Conservation (phyloP, 2,797 vertebrate genomes). For the Cottoperca gobio region DNA sequence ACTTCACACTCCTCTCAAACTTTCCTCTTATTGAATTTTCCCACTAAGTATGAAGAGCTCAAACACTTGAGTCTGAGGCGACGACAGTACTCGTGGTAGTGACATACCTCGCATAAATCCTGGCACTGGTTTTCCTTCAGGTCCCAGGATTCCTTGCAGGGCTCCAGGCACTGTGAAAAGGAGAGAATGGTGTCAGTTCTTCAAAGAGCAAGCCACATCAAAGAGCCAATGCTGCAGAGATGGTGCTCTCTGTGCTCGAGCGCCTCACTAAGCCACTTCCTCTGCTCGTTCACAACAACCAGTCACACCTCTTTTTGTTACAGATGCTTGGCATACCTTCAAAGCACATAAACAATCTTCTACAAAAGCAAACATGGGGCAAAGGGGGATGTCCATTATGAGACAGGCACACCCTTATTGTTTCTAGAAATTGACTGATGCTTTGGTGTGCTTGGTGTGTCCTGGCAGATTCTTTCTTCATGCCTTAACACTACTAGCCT, state of each 20-base stretch:
- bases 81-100: conserved; percentile 51
- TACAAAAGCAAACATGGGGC: conserved; percentile 55
- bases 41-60: conserved; percentile 54
- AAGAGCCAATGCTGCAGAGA: conserved; percentile 64
- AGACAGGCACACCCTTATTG: conserved; percentile 38
- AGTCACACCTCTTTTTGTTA: conserved; percentile 55
- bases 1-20: conserved; percentile 72
- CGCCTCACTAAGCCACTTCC: conserved; percentile 64
- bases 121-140: conserved; percentile 93
- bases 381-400: conserved; percentile 23
- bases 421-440: conserved; percentile 38
- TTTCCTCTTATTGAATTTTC: conserved; percentile 72
- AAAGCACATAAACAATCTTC: conserved; percentile 51
- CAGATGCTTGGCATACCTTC: conserved; percentile 54
- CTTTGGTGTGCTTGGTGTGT: conserved; percentile 30
- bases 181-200: conserved; percentile 77
- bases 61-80: conserved; percentile 54
- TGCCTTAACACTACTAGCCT: conserved; percentile 45
- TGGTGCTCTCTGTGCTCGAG: conserved; percentile 41
- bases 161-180: conserved; percentile 93
- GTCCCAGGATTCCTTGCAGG: conserved; percentile 95
- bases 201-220: conserved; percentile 80
- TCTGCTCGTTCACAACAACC: conserved; percentile 44
- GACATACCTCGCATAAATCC: conserved; percentile 95
- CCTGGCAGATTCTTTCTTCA: conserved; percentile 56